These are phyloP conservation scores for Petrocephalus schoutedeni DNA, from an alignment of 2,797 vertebrate species.

Conservation along the genomic window DNA sequence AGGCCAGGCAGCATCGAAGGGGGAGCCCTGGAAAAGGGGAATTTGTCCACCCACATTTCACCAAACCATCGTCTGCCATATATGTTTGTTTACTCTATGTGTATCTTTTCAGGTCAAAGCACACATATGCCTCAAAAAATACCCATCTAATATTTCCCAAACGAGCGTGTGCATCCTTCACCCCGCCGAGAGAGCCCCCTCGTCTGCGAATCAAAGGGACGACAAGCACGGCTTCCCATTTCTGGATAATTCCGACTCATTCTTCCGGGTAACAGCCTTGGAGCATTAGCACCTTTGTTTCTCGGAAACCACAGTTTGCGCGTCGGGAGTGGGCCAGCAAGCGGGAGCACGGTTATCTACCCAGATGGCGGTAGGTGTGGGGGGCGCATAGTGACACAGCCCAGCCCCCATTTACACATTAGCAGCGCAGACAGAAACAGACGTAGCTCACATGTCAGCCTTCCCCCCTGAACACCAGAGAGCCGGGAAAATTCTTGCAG, in stretches of 20 bases:
- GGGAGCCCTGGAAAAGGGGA: background rate
- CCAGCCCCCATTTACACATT: constrained; percentile 4
- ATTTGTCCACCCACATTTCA: background rate
- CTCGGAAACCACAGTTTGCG: background rate
- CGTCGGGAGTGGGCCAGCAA: background rate
- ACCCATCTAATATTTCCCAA: background rate
- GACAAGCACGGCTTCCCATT: background rate
- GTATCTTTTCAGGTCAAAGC: background rate
- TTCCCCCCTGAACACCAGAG: background rate
- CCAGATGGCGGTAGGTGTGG: background rate
- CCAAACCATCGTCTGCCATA: background rate
- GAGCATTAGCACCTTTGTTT: background rate
- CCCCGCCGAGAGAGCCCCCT: background rate
- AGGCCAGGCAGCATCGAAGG: background rate
- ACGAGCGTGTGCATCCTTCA: background rate
- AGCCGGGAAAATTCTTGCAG: background rate
- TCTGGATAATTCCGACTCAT: background rate
- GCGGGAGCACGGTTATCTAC: background rate
- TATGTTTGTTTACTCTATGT: background rate
- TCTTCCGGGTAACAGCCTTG: background rate
- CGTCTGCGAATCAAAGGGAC: background rate
- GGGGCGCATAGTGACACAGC: background rate
- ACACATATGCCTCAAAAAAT: background rate
- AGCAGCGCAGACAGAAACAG: background rate
- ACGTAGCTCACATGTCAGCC: background rate